Base-by-base conservation (phyloP, 2,888 invertebrate species). In the Mesoligia furuncula region DNA sequence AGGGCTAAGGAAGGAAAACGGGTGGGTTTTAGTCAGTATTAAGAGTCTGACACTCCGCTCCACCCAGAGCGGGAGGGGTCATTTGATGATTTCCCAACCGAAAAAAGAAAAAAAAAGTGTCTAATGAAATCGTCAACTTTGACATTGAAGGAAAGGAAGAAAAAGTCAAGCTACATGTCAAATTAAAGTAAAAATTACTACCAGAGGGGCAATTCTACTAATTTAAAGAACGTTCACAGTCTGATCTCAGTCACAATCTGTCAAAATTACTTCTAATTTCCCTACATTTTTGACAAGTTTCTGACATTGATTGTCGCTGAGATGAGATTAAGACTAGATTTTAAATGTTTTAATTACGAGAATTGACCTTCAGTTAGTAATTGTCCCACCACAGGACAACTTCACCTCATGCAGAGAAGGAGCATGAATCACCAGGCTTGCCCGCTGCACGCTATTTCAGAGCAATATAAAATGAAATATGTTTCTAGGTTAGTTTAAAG, bases 381-480 rank as follows among this genome's bases (percentile, higher is more conserved):
- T 39, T 68, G 13, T 20, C 9, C 13, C 61, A 62, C 24, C 27
- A 31, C 27, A 39, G 11, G 27, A 11, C 8, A 74, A 31, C 24
- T 61, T 20, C 7, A 48, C 42, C 15, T 61, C 51, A 45, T 39
- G 66, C 36, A 74, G 27, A 48, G 61, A 61, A 67, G 17, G 15
- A 73, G 11, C 27, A 75, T 75, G 64, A 48, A 64, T 51, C 65
- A 66, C 31, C 59, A 51, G n/a, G 42, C 15, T 66, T 75, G 51
- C 54, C 20, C 36, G 64, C 15, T 20, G 31, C 36, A 20, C 59
- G 36, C 15, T 54, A 59, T 69, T 69, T 51, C 36, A 61, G 20
- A 69, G n/a, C 69, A 69, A 80, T 80, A 83, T 77, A 77, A 65
- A 83, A 83, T 83, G 65, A 80, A 80, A 68, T 79, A 81, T 79